Conservation (phyloP, 2,113 vertebrate species). For the Scolopax mira region DNA sequence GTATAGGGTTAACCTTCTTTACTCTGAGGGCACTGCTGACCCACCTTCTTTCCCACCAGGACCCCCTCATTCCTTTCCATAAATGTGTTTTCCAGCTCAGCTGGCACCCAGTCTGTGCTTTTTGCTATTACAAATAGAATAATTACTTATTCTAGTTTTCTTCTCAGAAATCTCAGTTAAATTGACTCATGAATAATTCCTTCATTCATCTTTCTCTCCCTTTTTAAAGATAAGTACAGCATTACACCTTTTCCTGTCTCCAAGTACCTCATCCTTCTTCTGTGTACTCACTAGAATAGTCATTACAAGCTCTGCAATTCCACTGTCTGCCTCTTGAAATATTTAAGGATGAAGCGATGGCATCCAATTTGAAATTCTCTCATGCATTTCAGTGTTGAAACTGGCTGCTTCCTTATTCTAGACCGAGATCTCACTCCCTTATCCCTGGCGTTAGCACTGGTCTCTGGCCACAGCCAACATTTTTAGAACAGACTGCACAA, state of each 20-base stretch:
- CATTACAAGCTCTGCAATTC: background rate
- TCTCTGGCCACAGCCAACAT: fast-evolving
- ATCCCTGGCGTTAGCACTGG: fast-evolving
- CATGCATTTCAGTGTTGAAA: background rate
- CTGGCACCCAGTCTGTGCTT: no score
- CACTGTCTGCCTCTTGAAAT: background rate
- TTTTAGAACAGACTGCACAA: background rate
- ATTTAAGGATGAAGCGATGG: background rate
- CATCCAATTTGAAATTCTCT: background rate
- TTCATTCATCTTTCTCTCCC: background rate
- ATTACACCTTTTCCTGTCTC: background rate
- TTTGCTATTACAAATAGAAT: background rate
- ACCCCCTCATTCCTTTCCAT: fast-evolving
- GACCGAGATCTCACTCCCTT: fast-evolving
- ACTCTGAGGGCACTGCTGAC: background rate
- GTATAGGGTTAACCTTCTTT: background rate
- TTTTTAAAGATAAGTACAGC: background rate
- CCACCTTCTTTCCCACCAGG: background rate
- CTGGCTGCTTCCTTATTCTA: background rate
- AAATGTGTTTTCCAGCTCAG: background rate
- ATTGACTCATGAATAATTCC: background rate
- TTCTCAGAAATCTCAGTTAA: background rate
- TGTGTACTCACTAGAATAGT: background rate
- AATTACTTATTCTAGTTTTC: background rate
- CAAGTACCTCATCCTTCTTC: background rate